A percentile compares a stretch with the other conserved stretches of the same genome.
phyloP scores from a whole-genome alignment of 2,888 invertebrate genomes.

The Calliopum simillimum region DNA sequence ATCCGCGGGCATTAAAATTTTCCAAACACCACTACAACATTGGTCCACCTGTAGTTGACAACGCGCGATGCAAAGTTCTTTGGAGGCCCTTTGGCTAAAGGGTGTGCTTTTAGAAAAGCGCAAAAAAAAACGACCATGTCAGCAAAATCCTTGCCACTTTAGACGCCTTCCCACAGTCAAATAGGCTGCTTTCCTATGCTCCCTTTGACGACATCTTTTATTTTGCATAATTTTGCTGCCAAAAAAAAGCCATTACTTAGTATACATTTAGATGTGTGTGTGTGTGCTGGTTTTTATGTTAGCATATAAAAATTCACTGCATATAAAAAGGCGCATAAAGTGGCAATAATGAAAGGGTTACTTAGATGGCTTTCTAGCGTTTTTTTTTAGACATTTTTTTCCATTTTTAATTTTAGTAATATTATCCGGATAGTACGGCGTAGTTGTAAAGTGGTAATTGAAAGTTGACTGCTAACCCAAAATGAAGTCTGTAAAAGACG shows the following conservation, averaged over 20 bases:
- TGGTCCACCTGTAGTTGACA: conserved; percentile 19
- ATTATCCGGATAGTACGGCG: background rate
- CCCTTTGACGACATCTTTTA: background rate
- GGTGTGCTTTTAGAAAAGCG: background rate
- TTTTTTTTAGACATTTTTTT: background rate
- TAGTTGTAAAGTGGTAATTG: conserved; percentile 20
- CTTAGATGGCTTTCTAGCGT: background rate
- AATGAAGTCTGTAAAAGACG: conserved; percentile 1
- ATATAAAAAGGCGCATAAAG: background rate
- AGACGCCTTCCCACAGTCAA: background rate
- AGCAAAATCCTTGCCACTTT: background rate
- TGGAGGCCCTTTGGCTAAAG: too few relatives aligned
- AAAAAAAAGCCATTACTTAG: background rate
- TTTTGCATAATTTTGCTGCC: conserved; percentile 15
- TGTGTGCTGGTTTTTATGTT: background rate
- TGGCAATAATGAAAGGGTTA: background rate
- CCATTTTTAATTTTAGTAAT: too few relatives aligned
- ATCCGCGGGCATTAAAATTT: conserved; percentile 15
- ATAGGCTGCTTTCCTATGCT: background rate
- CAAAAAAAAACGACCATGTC: background rate
- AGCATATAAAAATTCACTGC: conserved; percentile 5
- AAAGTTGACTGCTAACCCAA: background rate
- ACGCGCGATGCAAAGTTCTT: background rate
- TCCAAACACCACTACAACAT: background rate
- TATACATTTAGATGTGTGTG: conserved; percentile 2